Evolutionary conservation across 2,113 vertebrate species (phyloP), one percentile per base, ranked within the genome.

Genomic region (Pteropus alecto): DNA sequence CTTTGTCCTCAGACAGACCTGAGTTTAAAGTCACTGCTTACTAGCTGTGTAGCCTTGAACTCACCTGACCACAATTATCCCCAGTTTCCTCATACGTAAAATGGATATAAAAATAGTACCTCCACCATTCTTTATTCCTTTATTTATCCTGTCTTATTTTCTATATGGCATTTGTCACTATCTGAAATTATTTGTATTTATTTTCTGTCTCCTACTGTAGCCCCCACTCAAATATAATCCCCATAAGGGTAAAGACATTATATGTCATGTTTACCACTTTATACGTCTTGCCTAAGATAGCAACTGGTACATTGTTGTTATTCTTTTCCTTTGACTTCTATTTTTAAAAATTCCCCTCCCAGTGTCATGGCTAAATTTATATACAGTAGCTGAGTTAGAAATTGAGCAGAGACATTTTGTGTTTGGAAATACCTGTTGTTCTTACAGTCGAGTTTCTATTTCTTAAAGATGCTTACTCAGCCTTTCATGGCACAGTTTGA

Each of bases 381-480:
- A 18, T 77, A 60, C 82, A 76, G 88, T 92, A 92, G 63, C 90
- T 77, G 61, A 90, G 84, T 83, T 73, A 97, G 97, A 73, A 95
- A 78, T 30, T 63, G 82, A 84, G 85, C 86, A 97, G 93, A 95
- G 94, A 74, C 18, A 61, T 85, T 93, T 84, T 26, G 48, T 24
- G 13, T 86, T 97, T 97, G 74, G 90, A 95, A 97, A 71, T 65
- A 51, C 67, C 51, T 58, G 81, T 81, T 71, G 67, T 88, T 71
- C 85, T 95, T 97, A 90, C 79, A 90, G 68, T 95, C 13, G 38
- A 12, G 35, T 48, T 93, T 97, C 86, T 92, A 26, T 95, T 97
- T 97, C 96, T 96, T 85, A 74, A 92, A 96, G 94, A 91, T 35
- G 96, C 97, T 95, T 87, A 96, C 74, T 94, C 97, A 85, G 85